Base-by-base conservation (phyloP, 2,888 invertebrate species). In the Megaustenia siamemsis region DNA sequence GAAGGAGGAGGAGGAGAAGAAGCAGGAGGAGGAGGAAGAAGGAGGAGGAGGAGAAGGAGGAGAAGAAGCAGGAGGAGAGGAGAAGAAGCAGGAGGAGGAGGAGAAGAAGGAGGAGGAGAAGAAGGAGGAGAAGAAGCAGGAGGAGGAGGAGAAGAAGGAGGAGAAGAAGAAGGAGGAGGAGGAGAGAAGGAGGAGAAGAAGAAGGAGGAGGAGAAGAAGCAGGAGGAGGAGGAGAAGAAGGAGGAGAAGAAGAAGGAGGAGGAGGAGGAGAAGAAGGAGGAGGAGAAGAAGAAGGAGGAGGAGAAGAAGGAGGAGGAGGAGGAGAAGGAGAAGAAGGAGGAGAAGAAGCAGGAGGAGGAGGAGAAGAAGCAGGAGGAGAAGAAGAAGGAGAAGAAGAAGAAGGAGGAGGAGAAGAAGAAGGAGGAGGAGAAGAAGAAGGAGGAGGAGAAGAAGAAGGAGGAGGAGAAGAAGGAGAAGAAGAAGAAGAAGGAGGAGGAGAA, bases 121-220 rank as follows among this genome's bases (percentile, higher is more conserved):
- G 35, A 56, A 56, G n/a, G n/a, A 3, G 5, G n/a, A 3, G 18
- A 8, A n/a, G 63, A 78, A 32, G n/a, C n/a, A n/a, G n/a, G n/a
- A n/a, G n/a, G n/a, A n/a, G n/a, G n/a, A n/a, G n/a, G n/a, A n/a
- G n/a, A 43, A 24, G 32, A 35, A 83, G 45, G 38, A 21, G 56
- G 40, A 76, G 40, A 60, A 21, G 76, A 60, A 83, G 76, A 83
- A 38, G 63, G 63, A 77, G 24, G 69, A 4, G n/a, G n/a, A 84
- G 49, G 35, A 12, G 77, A 32, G 28, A 8, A n/a, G n/a, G 32
- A 18, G 32, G 28, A 69, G 35, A 69, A 5, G n/a, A 32, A 63
- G 21, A 75, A n/a, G 60, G 12, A 76, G 40, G 38, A 8, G 40
- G n/a, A 43, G 38, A 24, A 8, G n/a, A n/a, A n/a, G n/a, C n/a